Conservation (phyloP, 2,888 invertebrate genomes). For the Eupeodes latifasciatus region DNA sequence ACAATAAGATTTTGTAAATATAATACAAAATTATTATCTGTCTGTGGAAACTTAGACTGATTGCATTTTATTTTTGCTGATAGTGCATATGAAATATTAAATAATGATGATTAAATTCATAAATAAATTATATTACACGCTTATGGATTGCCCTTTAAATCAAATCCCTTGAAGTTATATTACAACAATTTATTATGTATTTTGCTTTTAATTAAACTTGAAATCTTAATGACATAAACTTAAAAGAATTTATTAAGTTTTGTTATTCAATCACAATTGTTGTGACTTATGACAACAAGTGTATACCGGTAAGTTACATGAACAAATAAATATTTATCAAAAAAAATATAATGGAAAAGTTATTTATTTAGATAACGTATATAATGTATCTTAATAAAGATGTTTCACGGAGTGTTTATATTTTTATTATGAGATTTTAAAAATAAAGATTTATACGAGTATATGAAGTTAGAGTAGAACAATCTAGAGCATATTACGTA, state of each 20-base stretch:
- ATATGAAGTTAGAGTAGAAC: neutral
- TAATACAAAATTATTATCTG: neutral
- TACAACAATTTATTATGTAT: neutral
- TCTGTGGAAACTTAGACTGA: neutral
- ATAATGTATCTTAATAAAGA: neutral
- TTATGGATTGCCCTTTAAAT: neutral
- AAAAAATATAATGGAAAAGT: neutral
- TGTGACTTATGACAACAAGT: too few relatives aligned
- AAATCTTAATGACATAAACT: constrained; percentile 1
- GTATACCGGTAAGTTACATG: neutral
- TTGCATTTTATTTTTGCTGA: constrained; percentile 6
- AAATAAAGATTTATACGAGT: neutral
- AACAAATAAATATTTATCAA: neutral
- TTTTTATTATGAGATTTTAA: neutral
- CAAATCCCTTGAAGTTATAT: constrained; percentile 1
- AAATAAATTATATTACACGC: neutral
- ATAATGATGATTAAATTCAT: constrained; percentile 11
- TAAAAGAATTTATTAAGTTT: neutral
- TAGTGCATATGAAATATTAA: neutral
- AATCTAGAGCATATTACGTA: constrained; percentile 6
- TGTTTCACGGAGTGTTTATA: neutral
- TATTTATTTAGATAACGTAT: too few relatives aligned
- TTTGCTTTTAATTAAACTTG: neutral
- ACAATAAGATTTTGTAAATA: neutral
- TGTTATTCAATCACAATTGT: too few relatives aligned